Percentiles rank a stretch among this genome's conserved stretches.
Conservation (phyloP, 2,113 vertebrate genomes). For the Muntiacus muntjak region DNA sequence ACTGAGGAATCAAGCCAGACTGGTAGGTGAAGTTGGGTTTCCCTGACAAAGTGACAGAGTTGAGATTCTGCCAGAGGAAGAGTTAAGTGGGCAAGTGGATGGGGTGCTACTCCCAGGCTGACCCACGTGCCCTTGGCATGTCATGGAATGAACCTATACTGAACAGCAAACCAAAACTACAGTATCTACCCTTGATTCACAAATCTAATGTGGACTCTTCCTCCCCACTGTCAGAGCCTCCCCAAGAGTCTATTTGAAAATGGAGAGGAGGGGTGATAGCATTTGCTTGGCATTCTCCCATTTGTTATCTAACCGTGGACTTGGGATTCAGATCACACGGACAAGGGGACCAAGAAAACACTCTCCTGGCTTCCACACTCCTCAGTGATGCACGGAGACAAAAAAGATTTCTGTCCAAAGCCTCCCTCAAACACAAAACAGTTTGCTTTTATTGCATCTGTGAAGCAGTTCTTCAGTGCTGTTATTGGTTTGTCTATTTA, state of each 20-base stretch:
- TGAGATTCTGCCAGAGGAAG: not conserved
- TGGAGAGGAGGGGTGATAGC: not conserved
- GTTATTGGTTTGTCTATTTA: not conserved
- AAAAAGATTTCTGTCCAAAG: not conserved
- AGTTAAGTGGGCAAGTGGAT: not conserved
- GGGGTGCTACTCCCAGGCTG: not conserved
- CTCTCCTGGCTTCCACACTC: not conserved
- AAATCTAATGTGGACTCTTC: not conserved
- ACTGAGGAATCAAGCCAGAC: not conserved
- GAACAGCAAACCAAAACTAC: not conserved
- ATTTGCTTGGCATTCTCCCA: not conserved
- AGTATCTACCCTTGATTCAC: not conserved
- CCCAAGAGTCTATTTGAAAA: not conserved
- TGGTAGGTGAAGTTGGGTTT: not conserved
- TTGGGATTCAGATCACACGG: not conserved
- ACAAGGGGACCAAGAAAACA: not conserved
- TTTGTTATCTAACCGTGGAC: not conserved
- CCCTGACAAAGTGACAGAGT: not conserved
- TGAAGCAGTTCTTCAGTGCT: not conserved
- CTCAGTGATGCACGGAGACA: not conserved
- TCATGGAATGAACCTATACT: not conserved
- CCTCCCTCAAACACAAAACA: not conserved
- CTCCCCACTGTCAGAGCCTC: not conserved
- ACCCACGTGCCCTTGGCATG: not conserved
- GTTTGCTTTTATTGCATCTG: not conserved